These are phyloP conservation scores for Chrysolina haemoptera DNA, from an alignment of 2,888 invertebrate species.

Conservation along the genomic window DNA sequence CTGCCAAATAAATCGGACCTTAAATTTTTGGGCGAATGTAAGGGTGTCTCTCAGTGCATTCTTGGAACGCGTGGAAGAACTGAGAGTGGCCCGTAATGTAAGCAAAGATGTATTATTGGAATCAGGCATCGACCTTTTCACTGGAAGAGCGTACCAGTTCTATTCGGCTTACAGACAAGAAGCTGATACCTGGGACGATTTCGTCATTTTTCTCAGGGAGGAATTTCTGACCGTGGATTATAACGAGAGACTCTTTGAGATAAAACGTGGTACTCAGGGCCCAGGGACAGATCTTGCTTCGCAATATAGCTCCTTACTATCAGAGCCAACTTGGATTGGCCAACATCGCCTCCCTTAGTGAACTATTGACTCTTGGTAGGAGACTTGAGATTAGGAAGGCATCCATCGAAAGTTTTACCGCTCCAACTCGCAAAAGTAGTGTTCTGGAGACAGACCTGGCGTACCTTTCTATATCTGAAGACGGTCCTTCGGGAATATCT, in stretches of 20 bases:
- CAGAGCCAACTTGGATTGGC: conserved; percentile 29
- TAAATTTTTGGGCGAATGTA: too few species aligned
- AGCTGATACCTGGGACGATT: conserved; percentile 31
- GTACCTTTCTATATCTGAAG: neutral
- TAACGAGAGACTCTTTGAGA: conserved; percentile 46
- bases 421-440: neutral
- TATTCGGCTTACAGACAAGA: neutral
- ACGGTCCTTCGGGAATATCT: neutral
- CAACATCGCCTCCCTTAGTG: neutral
- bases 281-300: conserved; percentile 40
- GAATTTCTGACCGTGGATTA: conserved; percentile 25
- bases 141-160: too few species aligned
- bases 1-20: too few species aligned
- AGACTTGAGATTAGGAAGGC: too few species aligned
- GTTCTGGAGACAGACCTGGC: neutral
- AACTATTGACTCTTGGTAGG: too few species aligned
- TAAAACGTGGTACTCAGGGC: conserved; percentile 52
- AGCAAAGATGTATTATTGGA: too few species aligned
- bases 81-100: too few species aligned
- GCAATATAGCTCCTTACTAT: conserved; percentile 10
- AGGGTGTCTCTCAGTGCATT: too few species aligned
- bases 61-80: too few species aligned
- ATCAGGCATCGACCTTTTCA: too few species aligned
- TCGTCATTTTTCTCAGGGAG: conserved; percentile 29
- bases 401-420: too few species aligned